Base-by-base conservation (phyloP, 2,797 vertebrate genomes). In the Sebastes goodei region DNA sequence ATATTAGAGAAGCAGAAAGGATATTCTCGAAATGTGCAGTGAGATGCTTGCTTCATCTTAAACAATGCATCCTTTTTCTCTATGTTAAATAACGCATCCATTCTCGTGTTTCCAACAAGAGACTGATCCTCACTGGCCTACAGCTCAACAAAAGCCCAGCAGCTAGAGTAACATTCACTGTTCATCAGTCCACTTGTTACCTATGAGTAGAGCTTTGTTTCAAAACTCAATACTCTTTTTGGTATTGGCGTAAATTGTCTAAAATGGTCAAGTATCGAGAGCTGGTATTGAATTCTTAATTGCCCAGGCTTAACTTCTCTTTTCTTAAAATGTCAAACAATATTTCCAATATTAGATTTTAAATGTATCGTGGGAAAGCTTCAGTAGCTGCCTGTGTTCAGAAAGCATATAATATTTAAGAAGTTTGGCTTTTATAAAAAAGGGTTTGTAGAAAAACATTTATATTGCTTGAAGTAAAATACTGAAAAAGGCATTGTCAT, bases 1-100 rank as follows among this genome's bases (percentile, higher is more conserved):
- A 90, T 81, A 80, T 69, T 83, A 53, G 27, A 78, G 61, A 76
- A 57, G 53, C 32, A 57, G 7, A 71, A 70, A 60, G 27, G 69
- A 52, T 59, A n/a, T 80, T 86, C 65, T 79, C 60, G 65, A 38
- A 63, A 55, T 52, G 46, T 20, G 30, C 62, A 56, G 49, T 10
- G 59, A 55, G 59, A 76, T 53, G 6, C 3, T 3, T 10, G 6
- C 21, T 74, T 67, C 53, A 52, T 57, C 35, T 29, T 30, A 64
- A 12, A 74, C 38, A 23, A 46, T 55, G 14, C 6, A 42, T 27
- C 21, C 9, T 46, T 59, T 71, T 62, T 74, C 11, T 35, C 35
- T 17, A 57, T 68, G 23, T 56, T 15, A 15, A 29, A 20, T 10
- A 53, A 62, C 46, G 30, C 14, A 38, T 12, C 46, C 20, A 20